Evolutionary conservation across 1,140 invertebrate species (phyloP).

Genomic region (Drosophila nasuta): DNA sequence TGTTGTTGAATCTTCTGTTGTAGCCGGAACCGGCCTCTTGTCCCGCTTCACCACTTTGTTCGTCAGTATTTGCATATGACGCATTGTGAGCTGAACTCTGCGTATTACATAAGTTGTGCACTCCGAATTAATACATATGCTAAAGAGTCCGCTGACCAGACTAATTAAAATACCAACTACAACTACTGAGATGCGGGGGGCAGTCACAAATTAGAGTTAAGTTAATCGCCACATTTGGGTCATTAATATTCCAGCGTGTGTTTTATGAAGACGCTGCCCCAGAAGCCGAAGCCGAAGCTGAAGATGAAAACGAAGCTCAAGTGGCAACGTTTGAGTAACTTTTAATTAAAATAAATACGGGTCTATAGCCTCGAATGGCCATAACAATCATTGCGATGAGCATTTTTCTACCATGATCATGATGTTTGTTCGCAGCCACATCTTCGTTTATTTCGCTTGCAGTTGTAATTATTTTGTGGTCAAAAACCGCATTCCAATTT

Average conservation of each 20-base stretch:
- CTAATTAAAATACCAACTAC: conserved; percentile 45
- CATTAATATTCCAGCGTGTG: conserved; percentile 34
- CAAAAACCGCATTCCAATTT: conserved; percentile 43
- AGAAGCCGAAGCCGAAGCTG: conserved; percentile 2
- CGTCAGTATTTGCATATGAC: conserved; percentile 18
- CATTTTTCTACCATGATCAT: not conserved
- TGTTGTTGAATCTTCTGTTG: not conserved
- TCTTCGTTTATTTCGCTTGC: conserved; percentile 4
- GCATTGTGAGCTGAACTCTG: conserved; percentile 30
- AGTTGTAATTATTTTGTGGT: conserved; percentile 40
- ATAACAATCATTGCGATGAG: not conserved
- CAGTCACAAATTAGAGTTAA: conserved; percentile 35
- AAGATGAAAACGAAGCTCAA: not conserved
- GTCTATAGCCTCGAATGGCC: not conserved
- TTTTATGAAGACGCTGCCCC: conserved; percentile 26
- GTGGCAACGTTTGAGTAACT: conserved; percentile 34
- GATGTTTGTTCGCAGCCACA: conserved; percentile 16
- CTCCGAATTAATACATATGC: conserved; percentile 43
- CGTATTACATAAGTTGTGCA: conserved; percentile 38
- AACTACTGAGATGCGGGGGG: not conserved
- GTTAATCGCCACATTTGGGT: conserved; percentile 32
- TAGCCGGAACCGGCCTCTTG: conserved; percentile 62
- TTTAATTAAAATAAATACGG: conserved; percentile 41
- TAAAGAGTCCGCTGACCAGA: conserved; percentile 27
- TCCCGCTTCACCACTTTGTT: not conserved